Evolutionary conservation across 2,888 invertebrate genomes (phyloP).

Genomic region (Augiades crinisus): DNA sequence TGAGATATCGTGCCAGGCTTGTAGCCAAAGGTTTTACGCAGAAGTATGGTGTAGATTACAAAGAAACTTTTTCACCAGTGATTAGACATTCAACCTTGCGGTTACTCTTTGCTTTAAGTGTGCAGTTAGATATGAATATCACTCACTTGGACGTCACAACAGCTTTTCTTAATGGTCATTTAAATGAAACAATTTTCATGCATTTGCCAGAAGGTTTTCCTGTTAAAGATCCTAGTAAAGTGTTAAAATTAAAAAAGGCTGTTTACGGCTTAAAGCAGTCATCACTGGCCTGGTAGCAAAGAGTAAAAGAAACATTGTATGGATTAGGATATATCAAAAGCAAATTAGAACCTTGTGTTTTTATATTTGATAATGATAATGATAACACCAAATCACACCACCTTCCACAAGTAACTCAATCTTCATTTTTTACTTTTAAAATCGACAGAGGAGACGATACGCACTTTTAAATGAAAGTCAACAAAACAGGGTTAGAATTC

Average conservation of each 20-base stretch:
- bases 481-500: no score
- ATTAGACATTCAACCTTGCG: background rate
- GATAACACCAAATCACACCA: no score
- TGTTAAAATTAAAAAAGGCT: background rate
- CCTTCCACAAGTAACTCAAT: no score
- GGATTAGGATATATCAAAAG: background rate
- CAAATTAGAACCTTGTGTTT: no score
- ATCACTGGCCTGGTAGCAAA: background rate
- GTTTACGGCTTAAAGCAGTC: constrained; percentile 6
- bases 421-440: no score
- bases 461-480: no score
- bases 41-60: background rate
- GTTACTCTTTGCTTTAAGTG: constrained; percentile 1
- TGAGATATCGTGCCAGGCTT: background rate
- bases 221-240: background rate
- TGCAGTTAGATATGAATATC: background rate
- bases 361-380: no score
- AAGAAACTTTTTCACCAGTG: background rate
- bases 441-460: no score
- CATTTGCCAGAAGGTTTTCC: background rate
- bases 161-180: constrained; percentile 1
- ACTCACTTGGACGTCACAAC: constrained; percentile 5
- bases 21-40: constrained; percentile 2
- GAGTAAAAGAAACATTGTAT: background rate
- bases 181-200: constrained; percentile 4